phyloP scores from a whole-genome alignment of 2,797 vertebrate species.

The Xenopus petersii region DNA sequence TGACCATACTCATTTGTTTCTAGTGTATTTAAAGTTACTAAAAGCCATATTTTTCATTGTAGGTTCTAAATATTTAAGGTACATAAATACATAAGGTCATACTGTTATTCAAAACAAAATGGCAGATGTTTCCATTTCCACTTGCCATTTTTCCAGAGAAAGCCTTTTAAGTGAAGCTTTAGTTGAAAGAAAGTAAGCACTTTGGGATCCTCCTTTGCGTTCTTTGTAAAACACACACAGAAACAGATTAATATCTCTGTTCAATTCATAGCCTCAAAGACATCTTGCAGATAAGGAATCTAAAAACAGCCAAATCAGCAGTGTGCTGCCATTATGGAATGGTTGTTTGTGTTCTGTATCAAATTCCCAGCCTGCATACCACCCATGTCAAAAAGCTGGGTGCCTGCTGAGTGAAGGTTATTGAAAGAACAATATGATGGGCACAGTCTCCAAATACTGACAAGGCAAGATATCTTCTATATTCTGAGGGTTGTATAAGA shows the following conservation, averaged over 20 bases:
- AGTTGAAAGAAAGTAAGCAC: neutral
- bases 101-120: too few species aligned
- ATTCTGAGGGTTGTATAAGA: too few species aligned
- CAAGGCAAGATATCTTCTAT: too few species aligned
- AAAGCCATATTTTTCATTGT: too few species aligned
- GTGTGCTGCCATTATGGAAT: neutral
- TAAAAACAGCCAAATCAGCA: neutral
- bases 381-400: neutral
- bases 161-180: too few species aligned
- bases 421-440: neutral
- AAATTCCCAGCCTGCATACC: neutral
- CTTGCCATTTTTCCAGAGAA: too few species aligned
- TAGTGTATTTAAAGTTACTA: too few species aligned
- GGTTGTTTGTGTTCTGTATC: neutral
- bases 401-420: neutral
- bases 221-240: neutral
- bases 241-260: neutral
- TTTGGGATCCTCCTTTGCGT: neutral
- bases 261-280: neutral
- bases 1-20: too few species aligned
- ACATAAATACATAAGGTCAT: too few species aligned
- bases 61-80: too few species aligned
- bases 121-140: too few species aligned
- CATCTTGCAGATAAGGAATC: constrained; percentile 1
- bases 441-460: neutral